Conservation (phyloP, 1,140 invertebrate genomes). For the Papilio machaon region DNA sequence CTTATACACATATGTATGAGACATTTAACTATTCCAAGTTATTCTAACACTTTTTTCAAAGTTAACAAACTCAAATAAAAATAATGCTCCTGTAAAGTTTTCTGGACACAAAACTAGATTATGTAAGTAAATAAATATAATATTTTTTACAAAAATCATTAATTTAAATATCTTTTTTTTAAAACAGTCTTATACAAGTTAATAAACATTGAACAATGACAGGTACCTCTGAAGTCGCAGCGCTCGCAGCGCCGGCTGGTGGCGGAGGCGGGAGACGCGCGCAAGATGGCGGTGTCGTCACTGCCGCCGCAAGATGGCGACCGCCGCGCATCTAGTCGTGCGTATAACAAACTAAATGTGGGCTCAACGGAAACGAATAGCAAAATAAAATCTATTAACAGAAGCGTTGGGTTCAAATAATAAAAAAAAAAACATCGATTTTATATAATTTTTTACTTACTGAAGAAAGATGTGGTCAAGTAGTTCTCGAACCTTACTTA, state of each 20-base stretch:
- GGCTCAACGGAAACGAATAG: conserved; percentile 27
- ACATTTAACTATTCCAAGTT: background rate
- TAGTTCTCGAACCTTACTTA: too few relatives aligned
- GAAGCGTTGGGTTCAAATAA: background rate
- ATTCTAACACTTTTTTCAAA: too few relatives aligned
- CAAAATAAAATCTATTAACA: conserved; percentile 36
- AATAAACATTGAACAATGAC: too few relatives aligned
- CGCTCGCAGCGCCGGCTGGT: conserved; percentile 45
- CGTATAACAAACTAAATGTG: conserved; percentile 33
- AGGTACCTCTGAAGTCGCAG: conserved; percentile 41
- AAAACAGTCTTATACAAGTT: too few relatives aligned
- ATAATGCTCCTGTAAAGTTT: too few relatives aligned
- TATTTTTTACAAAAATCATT: too few relatives aligned
- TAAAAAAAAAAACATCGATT: background rate
- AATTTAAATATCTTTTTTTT: too few relatives aligned
- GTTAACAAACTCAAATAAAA: too few relatives aligned
- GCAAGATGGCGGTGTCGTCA: conserved; percentile 57
- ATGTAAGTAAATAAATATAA: too few relatives aligned
- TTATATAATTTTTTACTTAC: background rate
- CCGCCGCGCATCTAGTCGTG: conserved; percentile 51
- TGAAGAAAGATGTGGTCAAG: background rate
- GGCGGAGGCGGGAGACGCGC: conserved; percentile 51
- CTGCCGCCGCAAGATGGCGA: conserved; percentile 53
- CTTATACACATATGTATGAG: background rate
- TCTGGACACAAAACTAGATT: too few relatives aligned